phyloP scores from a whole-genome alignment of 2,113 vertebrate genomes.

The Tringa solitaria region DNA sequence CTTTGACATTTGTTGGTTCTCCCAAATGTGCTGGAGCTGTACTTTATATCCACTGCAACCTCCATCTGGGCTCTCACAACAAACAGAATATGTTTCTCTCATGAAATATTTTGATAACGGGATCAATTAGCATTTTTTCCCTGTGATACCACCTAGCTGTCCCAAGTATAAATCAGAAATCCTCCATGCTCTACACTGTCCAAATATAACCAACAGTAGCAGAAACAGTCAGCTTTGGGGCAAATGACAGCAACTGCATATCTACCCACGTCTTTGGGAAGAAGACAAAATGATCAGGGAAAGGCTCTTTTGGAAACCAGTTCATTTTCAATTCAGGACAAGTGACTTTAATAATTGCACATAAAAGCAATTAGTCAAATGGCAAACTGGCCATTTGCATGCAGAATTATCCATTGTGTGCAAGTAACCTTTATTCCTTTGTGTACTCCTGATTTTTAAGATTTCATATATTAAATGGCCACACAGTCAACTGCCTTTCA shows the following conservation, averaged over 20 bases:
- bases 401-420: background rate
- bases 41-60: background rate
- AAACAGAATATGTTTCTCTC: background rate
- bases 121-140: background rate
- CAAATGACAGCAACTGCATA: background rate
- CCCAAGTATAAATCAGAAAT: background rate
- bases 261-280: background rate
- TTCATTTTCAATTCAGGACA: background rate
- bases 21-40: background rate
- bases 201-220: background rate
- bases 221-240: background rate
- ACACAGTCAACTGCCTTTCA: background rate
- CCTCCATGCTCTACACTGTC: background rate
- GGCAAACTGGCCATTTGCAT: background rate
- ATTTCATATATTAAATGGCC: background rate
- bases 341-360: background rate
- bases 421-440: background rate
- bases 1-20: background rate
- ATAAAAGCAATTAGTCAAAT: background rate
- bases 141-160: background rate
- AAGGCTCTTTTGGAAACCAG: background rate
- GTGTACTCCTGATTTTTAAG: background rate
- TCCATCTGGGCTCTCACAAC: background rate
- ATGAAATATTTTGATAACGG: background rate
- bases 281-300: background rate